Evolutionary conservation across 2,888 invertebrate species (phyloP).

Genomic region (Drosophila monieri): DNA sequence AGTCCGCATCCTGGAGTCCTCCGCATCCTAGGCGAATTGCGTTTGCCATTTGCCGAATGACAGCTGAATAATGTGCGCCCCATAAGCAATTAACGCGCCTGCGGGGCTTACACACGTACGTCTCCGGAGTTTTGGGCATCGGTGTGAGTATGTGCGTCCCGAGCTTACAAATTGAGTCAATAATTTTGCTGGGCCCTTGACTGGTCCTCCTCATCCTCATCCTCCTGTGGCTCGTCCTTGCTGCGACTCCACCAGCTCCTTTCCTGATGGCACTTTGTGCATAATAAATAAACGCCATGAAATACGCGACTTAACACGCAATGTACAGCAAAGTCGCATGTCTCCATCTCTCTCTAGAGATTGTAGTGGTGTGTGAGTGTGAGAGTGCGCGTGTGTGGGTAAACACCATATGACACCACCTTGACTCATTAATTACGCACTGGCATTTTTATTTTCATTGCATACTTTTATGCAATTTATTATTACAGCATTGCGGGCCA

Average conservation of each 20-base stretch:
- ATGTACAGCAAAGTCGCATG: constrained; percentile 54
- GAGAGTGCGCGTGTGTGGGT: constrained; percentile 51
- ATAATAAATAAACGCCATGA: constrained; percentile 79
- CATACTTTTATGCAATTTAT: constrained; percentile 78
- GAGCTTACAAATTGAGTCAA: constrained; percentile 74
- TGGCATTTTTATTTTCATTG: constrained; percentile 79
- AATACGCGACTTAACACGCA: constrained; percentile 80
- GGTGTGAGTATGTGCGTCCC: constrained; percentile 26
- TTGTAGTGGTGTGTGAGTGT: constrained; percentile 5
- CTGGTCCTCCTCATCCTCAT: constrained; percentile 2
- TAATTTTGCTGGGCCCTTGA: constrained; percentile 57
- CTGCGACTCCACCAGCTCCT: constrained; percentile 36
- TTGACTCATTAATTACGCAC: constrained; percentile 78
- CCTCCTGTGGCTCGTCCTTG: neutral
- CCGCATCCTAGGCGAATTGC: no score
- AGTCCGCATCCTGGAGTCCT: constrained; percentile 14
- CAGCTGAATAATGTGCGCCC: constrained; percentile 78
- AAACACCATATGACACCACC: constrained; percentile 78
- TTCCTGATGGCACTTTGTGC: constrained; percentile 72
- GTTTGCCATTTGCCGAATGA: constrained; percentile 64
- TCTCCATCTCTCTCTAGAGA: constrained; percentile 14
- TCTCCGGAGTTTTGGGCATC: constrained; percentile 3
- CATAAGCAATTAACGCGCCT: constrained; percentile 79
- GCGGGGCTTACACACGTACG: constrained; percentile 57
- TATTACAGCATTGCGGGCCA: constrained; percentile 64